Conservation (phyloP, 1,140 invertebrate genomes). For the Sweltsa coloradensis region DNA sequence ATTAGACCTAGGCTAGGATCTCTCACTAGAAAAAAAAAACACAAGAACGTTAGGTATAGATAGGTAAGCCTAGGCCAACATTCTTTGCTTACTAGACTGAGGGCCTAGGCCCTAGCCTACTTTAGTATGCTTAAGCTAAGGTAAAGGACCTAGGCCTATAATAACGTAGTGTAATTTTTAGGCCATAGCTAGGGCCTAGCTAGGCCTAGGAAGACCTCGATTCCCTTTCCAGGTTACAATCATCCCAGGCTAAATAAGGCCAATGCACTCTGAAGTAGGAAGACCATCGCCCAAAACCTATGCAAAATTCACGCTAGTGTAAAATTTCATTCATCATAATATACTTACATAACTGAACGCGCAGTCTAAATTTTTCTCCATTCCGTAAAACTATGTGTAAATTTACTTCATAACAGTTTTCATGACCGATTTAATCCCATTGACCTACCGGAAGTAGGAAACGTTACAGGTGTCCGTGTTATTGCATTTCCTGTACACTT, state of each 20-base stretch:
- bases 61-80: background rate
- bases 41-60: background rate
- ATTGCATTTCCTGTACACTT: too few species aligned
- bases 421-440: constrained; percentile 9
- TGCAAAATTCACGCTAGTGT: background rate
- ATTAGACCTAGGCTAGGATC: background rate
- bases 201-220: too few species aligned
- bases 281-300: too few species aligned
- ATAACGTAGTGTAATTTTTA: too few species aligned
- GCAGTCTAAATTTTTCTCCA: background rate
- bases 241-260: too few species aligned
- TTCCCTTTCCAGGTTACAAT: too few species aligned
- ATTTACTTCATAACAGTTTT: background rate
- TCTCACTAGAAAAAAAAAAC: background rate
- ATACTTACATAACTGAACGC: constrained; percentile 9
- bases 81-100: background rate
- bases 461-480: too few species aligned
- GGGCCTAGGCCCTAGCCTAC: constrained; percentile 2
- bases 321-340: background rate
- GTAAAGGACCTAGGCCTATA: too few species aligned
- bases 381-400: constrained; percentile 5
- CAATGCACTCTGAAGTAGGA: too few species aligned
- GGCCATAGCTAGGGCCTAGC: too few species aligned
- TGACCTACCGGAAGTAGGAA: constrained; percentile 13
- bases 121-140: too few species aligned